Conservation (phyloP, 2,888 invertebrate genomes). For the Erannis defoliaria region DNA sequence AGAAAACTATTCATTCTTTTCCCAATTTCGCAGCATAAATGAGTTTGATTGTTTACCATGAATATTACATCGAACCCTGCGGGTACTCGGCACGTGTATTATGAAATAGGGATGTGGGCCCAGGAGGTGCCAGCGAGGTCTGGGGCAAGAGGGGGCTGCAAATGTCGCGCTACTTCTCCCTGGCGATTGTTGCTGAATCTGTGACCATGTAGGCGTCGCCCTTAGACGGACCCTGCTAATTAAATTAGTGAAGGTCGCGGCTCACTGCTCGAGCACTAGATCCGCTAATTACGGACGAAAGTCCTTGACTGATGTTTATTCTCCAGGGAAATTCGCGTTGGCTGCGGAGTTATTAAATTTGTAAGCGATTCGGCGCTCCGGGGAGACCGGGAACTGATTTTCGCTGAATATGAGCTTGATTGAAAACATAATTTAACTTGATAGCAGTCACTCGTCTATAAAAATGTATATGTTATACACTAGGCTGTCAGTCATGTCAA, state of each 20-base stretch:
- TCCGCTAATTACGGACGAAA: conserved; percentile 45
- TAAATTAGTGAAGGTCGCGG: conserved; percentile 62
- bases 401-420: conserved; percentile 1
- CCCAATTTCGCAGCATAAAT: conserved; percentile 21
- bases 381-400: not conserved
- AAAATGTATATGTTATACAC: not conserved
- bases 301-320: conserved; percentile 36
- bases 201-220: conserved; percentile 54
- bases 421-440: not conserved
- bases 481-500: not conserved
- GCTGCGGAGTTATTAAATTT: conserved; percentile 36
- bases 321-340: conserved; percentile 30
- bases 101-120: conserved; percentile 59
- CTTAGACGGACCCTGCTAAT: conserved; percentile 59
- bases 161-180: conserved; percentile 66
- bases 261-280: conserved; percentile 45
- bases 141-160: conserved; percentile 47
- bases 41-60: conserved; percentile 24
- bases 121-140: conserved; percentile 42
- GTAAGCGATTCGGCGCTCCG: conserved; percentile 1
- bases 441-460: not conserved
- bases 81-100: conserved; percentile 45
- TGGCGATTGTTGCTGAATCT: conserved; percentile 28
- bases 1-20: conserved; percentile 3
- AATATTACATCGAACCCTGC: conserved; percentile 42